Percentiles rank a stretch among this genome's conserved stretches.
These are phyloP conservation scores for Drosophila parthenogenetica DNA, from an alignment of 2,888 invertebrate species.

Conservation along the genomic window DNA sequence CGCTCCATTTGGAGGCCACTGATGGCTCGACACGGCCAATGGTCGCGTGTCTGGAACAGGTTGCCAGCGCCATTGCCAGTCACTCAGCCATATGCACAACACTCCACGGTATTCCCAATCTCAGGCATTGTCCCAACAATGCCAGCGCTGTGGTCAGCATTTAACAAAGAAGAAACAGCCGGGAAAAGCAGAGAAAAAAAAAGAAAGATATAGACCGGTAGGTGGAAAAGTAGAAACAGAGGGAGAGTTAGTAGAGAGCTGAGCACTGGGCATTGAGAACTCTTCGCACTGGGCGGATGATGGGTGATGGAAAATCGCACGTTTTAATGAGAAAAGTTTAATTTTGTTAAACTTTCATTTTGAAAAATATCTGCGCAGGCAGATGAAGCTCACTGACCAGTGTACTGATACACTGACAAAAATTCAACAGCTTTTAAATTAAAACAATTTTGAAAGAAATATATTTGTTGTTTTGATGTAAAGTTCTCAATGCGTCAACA, in stretches of 20 bases:
- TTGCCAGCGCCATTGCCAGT: slow-evolving; percentile 36
- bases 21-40: slow-evolving; percentile 34
- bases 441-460: too few species aligned
- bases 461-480: too few species aligned
- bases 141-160: slow-evolving; percentile 73
- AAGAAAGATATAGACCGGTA: too few species aligned
- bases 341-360: slow-evolving; percentile 83
- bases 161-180: slow-evolving; percentile 37
- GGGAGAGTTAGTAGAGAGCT: neutral
- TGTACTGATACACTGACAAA: neutral
- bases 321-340: slow-evolving; percentile 85
- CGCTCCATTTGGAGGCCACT: slow-evolving; percentile 24
- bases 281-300: neutral
- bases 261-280: neutral
- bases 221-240: neutral
- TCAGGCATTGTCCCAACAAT: slow-evolving; percentile 59
- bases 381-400: slow-evolving; percentile 21
- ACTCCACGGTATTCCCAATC: slow-evolving; percentile 63
- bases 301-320: slow-evolving; percentile 68
- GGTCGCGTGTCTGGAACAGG: slow-evolving; percentile 51
- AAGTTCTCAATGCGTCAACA: too few species aligned
- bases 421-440: too few species aligned
- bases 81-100: slow-evolving; percentile 74
- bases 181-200: neutral
- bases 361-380: slow-evolving; percentile 74